A percentile compares a stretch with the other conserved stretches of the same genome.
Evolutionary conservation across 2,888 invertebrate genomes (phyloP).

Genomic region (Ariolimax columbianus): DNA sequence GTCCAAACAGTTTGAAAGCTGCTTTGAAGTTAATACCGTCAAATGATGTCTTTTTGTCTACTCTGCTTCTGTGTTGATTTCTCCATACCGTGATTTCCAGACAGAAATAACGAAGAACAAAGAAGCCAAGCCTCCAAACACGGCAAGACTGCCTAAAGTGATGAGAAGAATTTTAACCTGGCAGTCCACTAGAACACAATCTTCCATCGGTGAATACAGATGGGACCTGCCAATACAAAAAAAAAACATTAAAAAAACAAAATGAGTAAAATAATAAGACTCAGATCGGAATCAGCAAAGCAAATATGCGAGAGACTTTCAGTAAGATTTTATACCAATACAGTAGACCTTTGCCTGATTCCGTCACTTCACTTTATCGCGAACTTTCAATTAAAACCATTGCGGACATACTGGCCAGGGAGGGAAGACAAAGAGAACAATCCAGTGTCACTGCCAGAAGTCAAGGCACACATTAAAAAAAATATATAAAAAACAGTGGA

Average conservation of each 20-base stretch:
- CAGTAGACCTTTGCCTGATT: no score
- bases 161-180: slow-evolving; percentile 57
- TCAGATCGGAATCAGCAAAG: background rate
- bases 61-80: slow-evolving; percentile 48
- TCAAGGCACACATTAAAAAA: no score
- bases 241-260: background rate
- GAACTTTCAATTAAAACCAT: no score
- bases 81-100: slow-evolving; percentile 61
- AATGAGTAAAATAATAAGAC: background rate
- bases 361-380: no score
- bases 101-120: slow-evolving; percentile 58
- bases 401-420: no score
- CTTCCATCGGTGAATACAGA: slow-evolving; percentile 41
- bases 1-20: no score
- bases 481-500: no score
- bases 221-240: slow-evolving; percentile 11
- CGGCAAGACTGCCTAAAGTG: slow-evolving; percentile 55
- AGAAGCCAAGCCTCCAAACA: slow-evolving; percentile 55
- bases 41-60: background rate
- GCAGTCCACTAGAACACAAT: slow-evolving; percentile 55
- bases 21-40: background rate
- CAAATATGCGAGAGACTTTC: background rate
- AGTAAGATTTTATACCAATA: no score
- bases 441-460: no score
- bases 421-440: no score